A percentile compares a stretch with the other conserved stretches of the same genome.
Evolutionary conservation across 1,140 invertebrate species (phyloP).

Genomic region (Papilio machaon): DNA sequence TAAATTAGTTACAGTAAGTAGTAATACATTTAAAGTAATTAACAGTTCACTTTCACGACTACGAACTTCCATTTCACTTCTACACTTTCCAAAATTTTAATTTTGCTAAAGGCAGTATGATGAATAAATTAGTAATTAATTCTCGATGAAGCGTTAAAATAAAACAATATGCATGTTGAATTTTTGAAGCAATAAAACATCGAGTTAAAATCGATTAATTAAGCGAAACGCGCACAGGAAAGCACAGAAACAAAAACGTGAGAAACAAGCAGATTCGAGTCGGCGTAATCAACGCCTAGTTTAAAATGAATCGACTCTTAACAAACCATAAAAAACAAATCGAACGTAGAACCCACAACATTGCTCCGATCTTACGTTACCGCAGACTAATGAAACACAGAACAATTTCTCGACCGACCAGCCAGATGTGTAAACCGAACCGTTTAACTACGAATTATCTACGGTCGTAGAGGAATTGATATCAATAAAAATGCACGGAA

Average conservation of each 20-base stretch:
- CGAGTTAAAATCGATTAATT: conserved; percentile 66
- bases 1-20: too few species aligned
- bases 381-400: conserved; percentile 49
- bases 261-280: conserved; percentile 70
- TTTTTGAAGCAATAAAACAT: conserved; percentile 60
- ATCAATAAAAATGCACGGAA: conserved; percentile 63
- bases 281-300: conserved; percentile 66
- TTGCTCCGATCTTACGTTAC: conserved; percentile 48
- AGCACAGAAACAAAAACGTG: conserved; percentile 77
- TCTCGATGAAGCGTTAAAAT: conserved; percentile 46
- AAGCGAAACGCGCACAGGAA: conserved; percentile 66
- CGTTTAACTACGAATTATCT: conserved; percentile 48
- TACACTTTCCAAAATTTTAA: conserved; percentile 32
- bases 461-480: conserved; percentile 58
- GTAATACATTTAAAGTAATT: background rate
- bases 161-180: conserved; percentile 45
- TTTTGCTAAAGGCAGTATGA: conserved; percentile 32
- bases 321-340: conserved; percentile 75
- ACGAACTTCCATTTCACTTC: background rate
- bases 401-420: conserved; percentile 43
- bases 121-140: conserved; percentile 24
- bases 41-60: background rate
- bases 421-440: conserved; percentile 46
- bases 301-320: conserved; percentile 73
- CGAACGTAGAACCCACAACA: conserved; percentile 57